Evolutionary conservation across 2,113 vertebrate species (phyloP).

Genomic region (Eira barbara): DNA sequence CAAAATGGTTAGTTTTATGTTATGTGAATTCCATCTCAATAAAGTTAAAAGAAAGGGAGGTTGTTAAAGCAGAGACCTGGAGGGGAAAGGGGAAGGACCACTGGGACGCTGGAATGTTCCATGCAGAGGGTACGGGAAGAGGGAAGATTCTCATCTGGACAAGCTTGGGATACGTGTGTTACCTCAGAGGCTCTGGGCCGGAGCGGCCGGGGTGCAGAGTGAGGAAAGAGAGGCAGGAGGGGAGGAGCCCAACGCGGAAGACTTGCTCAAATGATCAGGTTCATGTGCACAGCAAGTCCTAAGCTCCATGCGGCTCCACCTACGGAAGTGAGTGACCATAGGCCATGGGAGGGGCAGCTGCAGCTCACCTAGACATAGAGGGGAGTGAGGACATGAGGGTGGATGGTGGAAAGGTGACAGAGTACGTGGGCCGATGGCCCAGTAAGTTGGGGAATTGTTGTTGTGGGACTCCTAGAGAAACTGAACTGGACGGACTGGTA

Average conservation of each 20-base stretch:
- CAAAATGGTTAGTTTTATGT: neutral
- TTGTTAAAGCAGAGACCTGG: neutral
- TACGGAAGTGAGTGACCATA: too few species aligned
- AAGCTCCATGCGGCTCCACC: neutral
- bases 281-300: accelerated
- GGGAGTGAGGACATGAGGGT: neutral
- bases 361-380: neutral
- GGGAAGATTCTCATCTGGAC: neutral
- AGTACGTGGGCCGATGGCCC: accelerated
- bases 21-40: neutral
- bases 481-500: neutral
- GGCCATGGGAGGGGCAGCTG: neutral
- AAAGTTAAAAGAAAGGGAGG: neutral
- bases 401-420: too few species aligned
- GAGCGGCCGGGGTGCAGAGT: neutral
- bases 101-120: neutral
- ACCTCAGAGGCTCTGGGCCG: neutral
- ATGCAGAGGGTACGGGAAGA: neutral
- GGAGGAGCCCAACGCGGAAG: accelerated
- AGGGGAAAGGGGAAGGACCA: neutral
- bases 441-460: neutral
- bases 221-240: neutral
- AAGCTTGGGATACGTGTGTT: too few species aligned
- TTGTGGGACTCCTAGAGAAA: neutral
- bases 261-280: accelerated